Base-by-base conservation (phyloP, 2,888 invertebrate species). In the Pyrrhosoma nymphula region DNA sequence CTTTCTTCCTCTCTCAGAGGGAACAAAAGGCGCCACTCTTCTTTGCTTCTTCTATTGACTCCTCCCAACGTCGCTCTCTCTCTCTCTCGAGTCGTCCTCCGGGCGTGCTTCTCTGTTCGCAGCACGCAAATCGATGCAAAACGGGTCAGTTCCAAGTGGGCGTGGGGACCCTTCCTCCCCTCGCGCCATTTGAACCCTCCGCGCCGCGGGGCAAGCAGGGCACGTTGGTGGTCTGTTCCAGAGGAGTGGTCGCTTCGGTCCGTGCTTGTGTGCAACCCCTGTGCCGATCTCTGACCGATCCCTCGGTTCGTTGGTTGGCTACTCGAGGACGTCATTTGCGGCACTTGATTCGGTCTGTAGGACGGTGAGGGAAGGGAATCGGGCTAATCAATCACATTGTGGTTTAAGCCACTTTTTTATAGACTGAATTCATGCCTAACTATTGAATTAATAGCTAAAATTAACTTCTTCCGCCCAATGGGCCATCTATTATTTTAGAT, bases 81-180 rank as follows among this genome's bases (percentile, higher is more conserved):
- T 47, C 47, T 26, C 12, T 30, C 30, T 35, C 14, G 35, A 82
- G 82, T 82, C 60, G 6, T 47, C 26, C 35, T 82, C 30, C 30
- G 82, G 82, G 35, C 82, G 82, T 82, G 82, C 35, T 82, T 63
- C 69, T 60, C 69, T n/a, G 69, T 69, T 12, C 69, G 69, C 60
- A n/a, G 82, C 82, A 82, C 82, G 82, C 82, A 82, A 82, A 82
- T 82, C 82, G 82, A 82, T 82, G 82, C 82, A 35, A 69, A 82
- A 82, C 82, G 82, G 82, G 82, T 82, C 82, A 35, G 30, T 6
- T 82, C 82, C 35, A 82, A 12, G 82, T 35, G 82, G 35, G 30
- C 16, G 14, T 14, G 6, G 82, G 30, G 26, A 82, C 30, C 82
- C 82, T 82, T 82, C 35, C 35, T 35, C 75, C 35, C 16, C 35